phyloP scores from a whole-genome alignment of 2,797 vertebrate genomes.

The Podargus strigoides region DNA sequence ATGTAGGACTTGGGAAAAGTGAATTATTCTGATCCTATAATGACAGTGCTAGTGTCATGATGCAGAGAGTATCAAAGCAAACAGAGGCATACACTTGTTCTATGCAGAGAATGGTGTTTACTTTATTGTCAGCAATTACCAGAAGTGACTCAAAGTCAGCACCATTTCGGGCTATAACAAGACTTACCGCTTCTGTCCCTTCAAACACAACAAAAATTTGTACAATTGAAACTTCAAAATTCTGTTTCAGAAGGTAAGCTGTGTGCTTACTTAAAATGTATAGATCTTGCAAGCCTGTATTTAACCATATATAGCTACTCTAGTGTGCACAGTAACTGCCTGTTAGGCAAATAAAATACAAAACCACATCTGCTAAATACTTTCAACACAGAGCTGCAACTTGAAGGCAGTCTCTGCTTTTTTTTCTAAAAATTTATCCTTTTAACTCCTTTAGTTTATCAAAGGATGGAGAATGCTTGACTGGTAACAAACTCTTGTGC shows the following conservation, averaged over 20 bases:
- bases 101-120: neutral
- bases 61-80: neutral
- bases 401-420: neutral
- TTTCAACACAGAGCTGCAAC: neutral
- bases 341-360: neutral
- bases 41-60: neutral
- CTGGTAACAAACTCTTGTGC: neutral
- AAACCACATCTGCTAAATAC: neutral
- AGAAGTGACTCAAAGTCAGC: neutral
- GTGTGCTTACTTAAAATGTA: neutral
- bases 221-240: neutral
- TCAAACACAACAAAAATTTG: neutral
- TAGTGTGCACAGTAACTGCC: neutral
- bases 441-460: neutral
- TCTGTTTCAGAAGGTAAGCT: neutral
- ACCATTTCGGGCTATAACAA: neutral
- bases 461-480: neutral
- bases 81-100: neutral
- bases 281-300: neutral
- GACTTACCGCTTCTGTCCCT: neutral
- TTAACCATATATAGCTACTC: neutral
- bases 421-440: neutral
- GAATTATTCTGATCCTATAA: neutral
- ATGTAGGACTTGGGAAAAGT: neutral
- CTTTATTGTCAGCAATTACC: neutral